Conservation (phyloP, 2,113 vertebrate genomes). For the Galbula dea region DNA sequence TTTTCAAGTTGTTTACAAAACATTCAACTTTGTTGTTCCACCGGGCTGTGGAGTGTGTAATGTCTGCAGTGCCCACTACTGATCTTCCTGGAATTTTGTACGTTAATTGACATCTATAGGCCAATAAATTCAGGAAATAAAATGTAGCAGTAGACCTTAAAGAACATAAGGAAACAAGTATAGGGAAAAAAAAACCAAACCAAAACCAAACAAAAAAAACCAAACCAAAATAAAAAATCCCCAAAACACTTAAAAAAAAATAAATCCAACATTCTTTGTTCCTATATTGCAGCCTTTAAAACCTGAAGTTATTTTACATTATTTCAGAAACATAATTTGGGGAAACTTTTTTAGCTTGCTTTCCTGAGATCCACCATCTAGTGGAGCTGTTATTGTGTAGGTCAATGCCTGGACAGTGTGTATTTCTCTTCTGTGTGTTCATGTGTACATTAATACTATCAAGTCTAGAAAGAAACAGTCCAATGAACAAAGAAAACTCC, state of each 20-base stretch:
- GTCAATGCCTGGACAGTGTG: background rate
- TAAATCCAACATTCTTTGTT: background rate
- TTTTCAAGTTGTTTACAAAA: background rate
- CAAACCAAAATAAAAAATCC: background rate
- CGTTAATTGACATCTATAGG: background rate
- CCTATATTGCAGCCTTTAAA: background rate
- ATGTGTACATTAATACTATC: background rate
- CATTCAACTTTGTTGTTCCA: background rate
- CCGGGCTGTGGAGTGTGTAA: background rate
- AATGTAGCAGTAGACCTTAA: background rate
- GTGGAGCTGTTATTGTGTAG: background rate
- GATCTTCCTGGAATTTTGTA: background rate
- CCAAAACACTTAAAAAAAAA: background rate
- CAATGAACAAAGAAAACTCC: background rate
- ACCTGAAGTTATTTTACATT: background rate
- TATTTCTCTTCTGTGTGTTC: background rate
- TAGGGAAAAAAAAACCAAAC: fast-evolving
- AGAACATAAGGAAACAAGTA: background rate
- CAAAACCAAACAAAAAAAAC: background rate
- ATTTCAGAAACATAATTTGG: background rate
- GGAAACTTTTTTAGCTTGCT: background rate
- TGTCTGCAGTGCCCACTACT: background rate
- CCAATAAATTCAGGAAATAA: background rate
- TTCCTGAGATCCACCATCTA: background rate
- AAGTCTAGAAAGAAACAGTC: background rate